Evolutionary conservation across 2,888 invertebrate species (phyloP).

Genomic region (Nematopogon swammerdamellus): DNA sequence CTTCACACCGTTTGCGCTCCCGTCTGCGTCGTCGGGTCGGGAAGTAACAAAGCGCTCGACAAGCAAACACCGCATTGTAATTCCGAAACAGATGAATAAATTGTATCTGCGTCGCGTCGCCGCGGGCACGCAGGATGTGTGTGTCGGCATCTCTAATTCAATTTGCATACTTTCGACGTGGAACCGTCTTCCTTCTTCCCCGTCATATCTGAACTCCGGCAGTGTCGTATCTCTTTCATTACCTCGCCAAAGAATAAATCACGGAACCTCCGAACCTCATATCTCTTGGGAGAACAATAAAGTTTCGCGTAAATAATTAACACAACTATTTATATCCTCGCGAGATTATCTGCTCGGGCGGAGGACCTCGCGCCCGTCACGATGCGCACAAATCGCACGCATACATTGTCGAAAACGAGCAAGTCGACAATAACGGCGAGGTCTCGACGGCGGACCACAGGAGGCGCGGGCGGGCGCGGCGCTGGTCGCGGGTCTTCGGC

Average conservation of each 20-base stretch:
- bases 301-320: no score
- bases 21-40: no score
- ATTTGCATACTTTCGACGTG: constrained; percentile 29
- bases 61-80: constrained; percentile 46
- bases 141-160: no score
- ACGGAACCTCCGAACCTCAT: no score
- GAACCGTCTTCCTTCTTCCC: neutral
- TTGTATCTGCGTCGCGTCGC: constrained; percentile 23
- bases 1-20: no score
- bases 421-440: constrained; percentile 32
- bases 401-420: constrained; percentile 38
- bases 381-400: constrained; percentile 32
- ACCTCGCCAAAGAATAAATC: neutral
- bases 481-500: constrained; percentile 42
- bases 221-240: neutral
- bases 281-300: neutral
- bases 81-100: constrained; percentile 39
- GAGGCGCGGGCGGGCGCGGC: constrained; percentile 24
- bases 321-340: no score
- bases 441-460: constrained; percentile 37
- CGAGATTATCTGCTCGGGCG: no score
- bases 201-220: no score
- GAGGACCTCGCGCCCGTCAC: no score
- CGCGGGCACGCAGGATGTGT: constrained; percentile 31
- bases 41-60: no score